A percentile compares a stretch with the other conserved stretches of the same genome.
phyloP scores from a whole-genome alignment of 2,797 vertebrate species.

The Alectoris magna region DNA sequence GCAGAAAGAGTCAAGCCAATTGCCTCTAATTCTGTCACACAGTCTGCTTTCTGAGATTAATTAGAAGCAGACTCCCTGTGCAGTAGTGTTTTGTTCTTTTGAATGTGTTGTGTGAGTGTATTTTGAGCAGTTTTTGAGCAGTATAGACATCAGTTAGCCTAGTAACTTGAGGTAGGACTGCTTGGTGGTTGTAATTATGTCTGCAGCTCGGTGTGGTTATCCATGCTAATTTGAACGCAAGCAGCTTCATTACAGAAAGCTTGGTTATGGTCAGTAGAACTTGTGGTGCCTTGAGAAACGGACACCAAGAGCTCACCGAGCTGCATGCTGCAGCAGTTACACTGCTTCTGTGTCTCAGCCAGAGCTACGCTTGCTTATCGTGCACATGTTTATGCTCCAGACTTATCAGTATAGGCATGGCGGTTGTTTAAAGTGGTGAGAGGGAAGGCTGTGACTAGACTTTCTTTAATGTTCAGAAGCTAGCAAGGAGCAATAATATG shows the following conservation, averaged over 20 bases:
- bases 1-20: neutral
- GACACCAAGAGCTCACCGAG: neutral
- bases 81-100: neutral
- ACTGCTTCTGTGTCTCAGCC: neutral
- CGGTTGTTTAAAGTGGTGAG: neutral
- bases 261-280: neutral
- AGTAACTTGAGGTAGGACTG: neutral
- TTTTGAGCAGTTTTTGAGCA: neutral
- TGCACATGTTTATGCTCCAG: fast-evolving
- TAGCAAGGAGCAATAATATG: neutral
- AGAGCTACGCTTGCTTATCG: neutral
- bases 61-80: neutral
- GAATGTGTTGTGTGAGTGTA: neutral
- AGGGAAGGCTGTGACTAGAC: neutral
- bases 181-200: neutral
- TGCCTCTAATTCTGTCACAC: neutral
- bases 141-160: neutral
- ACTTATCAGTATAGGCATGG: neutral
- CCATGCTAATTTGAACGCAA: neutral
- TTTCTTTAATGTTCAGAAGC: neutral
- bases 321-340: neutral
- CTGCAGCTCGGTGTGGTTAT: neutral
- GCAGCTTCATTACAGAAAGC: neutral
- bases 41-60: neutral
- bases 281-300: fast-evolving